Percentiles rank a stretch among this genome's conserved stretches.
These are phyloP conservation scores for Lithosia quadra DNA, from an alignment of 2,888 invertebrate genomes.

Conservation along the genomic window DNA sequence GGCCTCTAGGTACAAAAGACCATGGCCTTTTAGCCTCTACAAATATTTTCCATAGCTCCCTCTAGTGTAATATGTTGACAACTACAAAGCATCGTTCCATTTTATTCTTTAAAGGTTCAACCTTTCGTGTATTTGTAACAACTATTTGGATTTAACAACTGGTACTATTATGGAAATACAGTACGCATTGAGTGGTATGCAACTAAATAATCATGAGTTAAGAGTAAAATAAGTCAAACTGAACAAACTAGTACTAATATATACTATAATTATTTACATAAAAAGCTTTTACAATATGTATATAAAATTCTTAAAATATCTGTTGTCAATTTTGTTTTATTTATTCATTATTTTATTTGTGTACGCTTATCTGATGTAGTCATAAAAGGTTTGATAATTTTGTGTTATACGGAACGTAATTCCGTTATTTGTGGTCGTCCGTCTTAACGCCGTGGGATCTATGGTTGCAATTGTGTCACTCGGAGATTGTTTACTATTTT, in stretches of 20 bases:
- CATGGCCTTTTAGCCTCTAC: not conserved
- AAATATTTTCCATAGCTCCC: not conserved
- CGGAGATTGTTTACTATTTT: conserved; percentile 84
- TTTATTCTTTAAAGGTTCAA: not conserved
- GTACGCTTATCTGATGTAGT: no score
- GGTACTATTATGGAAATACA: not conserved
- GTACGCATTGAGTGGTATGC: not conserved
- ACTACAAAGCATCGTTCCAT: not conserved
- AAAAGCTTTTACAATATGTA: not conserved
- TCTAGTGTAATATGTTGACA: not conserved
- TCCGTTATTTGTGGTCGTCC: conserved; percentile 79
- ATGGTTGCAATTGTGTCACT: conserved; percentile 84
- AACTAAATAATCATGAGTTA: not conserved
- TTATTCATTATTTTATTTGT: not conserved
- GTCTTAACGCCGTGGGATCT: conserved; percentile 81
- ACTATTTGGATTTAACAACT: not conserved
- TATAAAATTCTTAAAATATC: not conserved
- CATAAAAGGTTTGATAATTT: conserved; percentile 15
- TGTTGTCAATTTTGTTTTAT: not conserved
- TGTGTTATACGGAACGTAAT: conserved; percentile 65
- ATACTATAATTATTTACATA: not conserved
- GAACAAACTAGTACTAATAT: not conserved
- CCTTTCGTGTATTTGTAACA: not conserved
- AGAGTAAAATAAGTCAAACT: not conserved
- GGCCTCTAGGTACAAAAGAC: no score